Evolutionary conservation across 2,888 invertebrate genomes (phyloP), one percentile per base, ranked within the genome.

Genomic region (Mythimna loreyi): DNA sequence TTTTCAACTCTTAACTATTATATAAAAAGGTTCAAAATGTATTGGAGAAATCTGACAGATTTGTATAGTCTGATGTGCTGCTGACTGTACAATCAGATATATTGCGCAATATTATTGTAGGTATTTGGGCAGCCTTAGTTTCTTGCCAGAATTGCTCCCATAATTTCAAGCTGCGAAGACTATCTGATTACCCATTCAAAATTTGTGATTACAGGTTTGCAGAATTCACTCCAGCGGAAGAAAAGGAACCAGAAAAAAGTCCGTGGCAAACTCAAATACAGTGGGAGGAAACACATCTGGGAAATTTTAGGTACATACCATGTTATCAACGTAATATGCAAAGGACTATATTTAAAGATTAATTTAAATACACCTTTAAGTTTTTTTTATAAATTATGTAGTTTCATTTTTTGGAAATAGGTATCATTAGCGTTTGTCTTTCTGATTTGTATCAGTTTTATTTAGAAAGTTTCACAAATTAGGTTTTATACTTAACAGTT

Each of bases 201-300:
- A 45, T n/a, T 30, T 50, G 33, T 2, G n/a, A 59, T 16, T 97
- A 96, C 81, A 96, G 98, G 69, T 94, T 97, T 74, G 90, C 97
- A 5, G 97, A 97, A 72, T 96, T 96, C 43, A 85, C 91, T 1
- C 89, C 91, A 2, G 69, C 82, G 8, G 95, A 96, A 58, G 95
- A 95, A 13, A 94, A 88, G 66, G 95, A 92, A 81, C 92, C 91
- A 2, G 95, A 96, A 72, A 96, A 95, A 66, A 96, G 94, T 81
- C 94, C 96, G 0, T 93, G 97, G 93, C 96, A 96, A 83, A 94
- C 92, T 13, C 97, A 97, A 88, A 96, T 97, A 78, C 96, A 97
- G 71, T 97, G 97, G 97, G 98, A 98, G 87, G 97, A 97, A 85
- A 96, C 97, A n/a, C 97, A 98, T 88, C 95, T 97, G 82, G 98